phyloP scores from a whole-genome alignment of 2,113 vertebrate genomes.

The Malurus melanocephalus region DNA sequence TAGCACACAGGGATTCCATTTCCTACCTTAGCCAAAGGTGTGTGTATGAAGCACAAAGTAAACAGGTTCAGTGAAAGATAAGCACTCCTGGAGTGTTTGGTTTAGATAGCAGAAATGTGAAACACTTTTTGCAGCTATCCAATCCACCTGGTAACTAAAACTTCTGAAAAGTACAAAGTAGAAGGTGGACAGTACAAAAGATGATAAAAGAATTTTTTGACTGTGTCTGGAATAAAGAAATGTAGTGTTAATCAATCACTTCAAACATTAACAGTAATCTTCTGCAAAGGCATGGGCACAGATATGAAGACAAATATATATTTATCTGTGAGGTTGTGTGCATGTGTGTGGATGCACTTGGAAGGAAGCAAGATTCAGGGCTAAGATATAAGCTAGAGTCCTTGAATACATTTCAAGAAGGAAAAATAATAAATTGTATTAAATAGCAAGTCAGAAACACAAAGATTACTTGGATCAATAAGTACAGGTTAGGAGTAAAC shows the following conservation, averaged over 20 bases:
- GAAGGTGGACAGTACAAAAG: background rate
- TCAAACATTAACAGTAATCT: background rate
- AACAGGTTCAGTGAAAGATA: conserved; percentile 34
- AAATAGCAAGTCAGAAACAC: background rate
- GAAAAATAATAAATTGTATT: background rate
- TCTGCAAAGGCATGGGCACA: background rate
- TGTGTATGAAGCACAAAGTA: conserved; percentile 31
- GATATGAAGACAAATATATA: background rate
- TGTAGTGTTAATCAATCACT: background rate
- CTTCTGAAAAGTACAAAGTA: background rate
- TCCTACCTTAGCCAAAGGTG: background rate
- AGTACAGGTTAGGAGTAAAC: background rate
- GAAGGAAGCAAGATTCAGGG: background rate
- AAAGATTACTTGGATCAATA: background rate
- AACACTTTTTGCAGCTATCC: background rate
- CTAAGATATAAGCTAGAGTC: background rate
- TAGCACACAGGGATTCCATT: conserved; percentile 32
- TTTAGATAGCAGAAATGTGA: conserved; percentile 15
- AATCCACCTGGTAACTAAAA: background rate
- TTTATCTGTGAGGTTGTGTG: background rate
- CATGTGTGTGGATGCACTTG: background rate
- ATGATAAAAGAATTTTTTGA: background rate
- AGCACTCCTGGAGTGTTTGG: background rate
- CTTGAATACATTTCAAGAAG: background rate
- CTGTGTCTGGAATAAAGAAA: background rate